Evolutionary conservation across 2,797 vertebrate species (phyloP), one percentile per base, ranked within the genome.

Genomic region (Taenioides sp.): DNA sequence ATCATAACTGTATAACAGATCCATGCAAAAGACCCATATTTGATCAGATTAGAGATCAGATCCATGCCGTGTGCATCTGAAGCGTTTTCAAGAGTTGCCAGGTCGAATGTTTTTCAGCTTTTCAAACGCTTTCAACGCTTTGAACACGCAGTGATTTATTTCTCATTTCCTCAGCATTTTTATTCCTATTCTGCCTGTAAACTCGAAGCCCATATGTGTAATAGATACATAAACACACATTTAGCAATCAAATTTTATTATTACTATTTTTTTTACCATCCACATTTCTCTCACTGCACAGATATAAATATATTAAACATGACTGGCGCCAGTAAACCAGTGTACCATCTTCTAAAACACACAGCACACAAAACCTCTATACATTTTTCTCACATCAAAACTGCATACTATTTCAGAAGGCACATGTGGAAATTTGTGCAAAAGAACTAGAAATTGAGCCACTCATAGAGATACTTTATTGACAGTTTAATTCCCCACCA

Each of bases 271-370:
- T 65, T 74, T 72, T 52, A 76, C 59, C 55, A 75, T 1, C 18
- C 14, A 20, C 49, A 54, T 76, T 59, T 63, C 61, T 22, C 65
- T 64, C 61, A 72, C 67, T 80, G 16, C 65, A 65, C 43, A 74
- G 64, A 81, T 87, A 85, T 87, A 85, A 76, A 86, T 1, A 58
- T 59, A 43, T 74, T 54, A 63, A 62, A 40, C 20, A 28, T 69
- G 65, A 40, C 9, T 22, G 16, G 11, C 47, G 54, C 34, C 55
- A 47, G 62, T n/a, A 54, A 43, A 49, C 71, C 62, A 73, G 64
- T 40, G 75, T 81, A 77, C 80, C 82, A 73, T 70, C 78, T 76
- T 20, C 78, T 76, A 73, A 70, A 89, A 78, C 65, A 65, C 74
- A 43, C 22, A 25, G 71, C 65, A 71, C 66, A 59, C 67, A 69